These are phyloP conservation scores for Callimorpha dominula DNA, from an alignment of 2,888 invertebrate species.

Conservation along the genomic window DNA sequence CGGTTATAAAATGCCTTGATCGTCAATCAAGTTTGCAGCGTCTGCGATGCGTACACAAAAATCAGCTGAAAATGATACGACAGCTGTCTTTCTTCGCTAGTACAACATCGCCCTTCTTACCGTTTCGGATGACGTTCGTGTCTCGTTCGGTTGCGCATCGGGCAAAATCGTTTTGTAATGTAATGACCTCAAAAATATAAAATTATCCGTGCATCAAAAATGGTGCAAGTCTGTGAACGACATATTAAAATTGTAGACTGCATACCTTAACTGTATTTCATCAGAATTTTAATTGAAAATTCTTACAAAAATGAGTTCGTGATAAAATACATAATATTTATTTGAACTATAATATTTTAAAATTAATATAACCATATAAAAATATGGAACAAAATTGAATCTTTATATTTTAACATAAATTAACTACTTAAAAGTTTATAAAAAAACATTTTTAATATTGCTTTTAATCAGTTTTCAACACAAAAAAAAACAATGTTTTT, in stretches of 20 bases:
- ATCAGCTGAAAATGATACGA: constrained; percentile 86
- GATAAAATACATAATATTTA: neutral
- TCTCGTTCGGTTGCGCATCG: constrained; percentile 71
- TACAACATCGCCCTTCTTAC: constrained; percentile 56
- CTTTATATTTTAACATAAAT: no score
- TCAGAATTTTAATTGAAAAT: neutral
- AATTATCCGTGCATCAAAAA: constrained; percentile 46
- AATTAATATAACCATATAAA: neutral
- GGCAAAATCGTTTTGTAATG: constrained; percentile 66
- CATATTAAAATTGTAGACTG: neutral
- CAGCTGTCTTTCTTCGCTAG: constrained; percentile 83
- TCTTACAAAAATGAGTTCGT: neutral
- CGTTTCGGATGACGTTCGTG: constrained; percentile 77
- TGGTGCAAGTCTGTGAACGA: constrained; percentile 18
- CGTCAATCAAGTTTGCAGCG: constrained; percentile 51
- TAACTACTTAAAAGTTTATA: no score
- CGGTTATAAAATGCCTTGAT: constrained; percentile 52
- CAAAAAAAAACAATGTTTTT: neutral
- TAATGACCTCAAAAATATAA: constrained; percentile 72
- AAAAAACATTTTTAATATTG: neutral
- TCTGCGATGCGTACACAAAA: constrained; percentile 82
- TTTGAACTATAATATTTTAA: neutral
- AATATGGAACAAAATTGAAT: neutral
- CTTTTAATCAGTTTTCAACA: no score
- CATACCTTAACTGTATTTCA: constrained; percentile 4